Evolutionary conservation across 2,888 invertebrate species (phyloP), one percentile per base, ranked within the genome.

Genomic region (Eledone cirrhosa): DNA sequence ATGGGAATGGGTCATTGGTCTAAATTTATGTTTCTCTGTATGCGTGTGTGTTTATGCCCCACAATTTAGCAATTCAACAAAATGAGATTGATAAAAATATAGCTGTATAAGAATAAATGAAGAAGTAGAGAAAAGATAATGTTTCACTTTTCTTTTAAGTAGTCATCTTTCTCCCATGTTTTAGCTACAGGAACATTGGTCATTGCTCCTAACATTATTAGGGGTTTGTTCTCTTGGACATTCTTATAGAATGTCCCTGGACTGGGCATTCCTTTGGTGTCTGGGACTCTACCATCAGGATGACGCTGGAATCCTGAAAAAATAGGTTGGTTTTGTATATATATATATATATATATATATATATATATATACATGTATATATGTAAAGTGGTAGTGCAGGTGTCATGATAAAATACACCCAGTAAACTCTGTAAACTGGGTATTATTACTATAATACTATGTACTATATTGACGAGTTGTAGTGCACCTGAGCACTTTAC

Each of bases 271-370:
- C 84, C 84, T 22, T 82, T 79, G 29, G 83, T 82, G 78, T 89
- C 89, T 16, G 79, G 80, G 0, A 90, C 84, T 27, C 84, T 83
- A 0, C 87, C 88, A 27, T 88, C 87, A 0, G 90, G 86, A 7
- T 85, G 82, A 67, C 86, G 84, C 80, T 90, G 90, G 84, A 85
- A 89, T 5, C 90, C 90, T 90, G 79, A 7, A 69, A 78, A 69
- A 77, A 4, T n/a, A 19, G 16, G 13, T 7, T 16, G 19, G 13
- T 13, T 29, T 3, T 41, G 24, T 19, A 7, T 5, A 69, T 22
- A 77, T 48, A 63, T 22, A 1, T 22, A 4, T 27, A 63, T 27
- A 2, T 2, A 63, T n/a, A 63, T 27, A 63, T 27, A 63, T 1
- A 16, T 27, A 63, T 11, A 63, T 27, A 19, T 22, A 19, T 27